phyloP scores from a whole-genome alignment of 2,113 vertebrate species.

The Macrotus californicus region DNA sequence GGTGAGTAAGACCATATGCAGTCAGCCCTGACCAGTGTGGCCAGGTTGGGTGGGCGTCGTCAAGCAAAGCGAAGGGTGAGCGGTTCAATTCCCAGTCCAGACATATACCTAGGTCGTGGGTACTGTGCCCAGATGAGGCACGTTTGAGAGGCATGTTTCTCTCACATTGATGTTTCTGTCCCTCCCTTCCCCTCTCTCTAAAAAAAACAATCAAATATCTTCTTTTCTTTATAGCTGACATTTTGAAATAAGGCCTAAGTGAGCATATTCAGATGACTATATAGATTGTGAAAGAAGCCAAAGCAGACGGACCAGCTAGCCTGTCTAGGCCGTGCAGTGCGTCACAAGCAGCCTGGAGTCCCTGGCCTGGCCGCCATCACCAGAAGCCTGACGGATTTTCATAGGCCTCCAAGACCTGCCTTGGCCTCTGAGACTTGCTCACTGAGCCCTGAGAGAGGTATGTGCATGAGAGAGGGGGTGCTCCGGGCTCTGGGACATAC shows the following conservation, averaged over 20 bases:
- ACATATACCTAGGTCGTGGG: no score
- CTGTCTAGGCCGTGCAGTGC: not conserved
- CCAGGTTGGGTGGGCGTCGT: no score
- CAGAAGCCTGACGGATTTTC: not conserved
- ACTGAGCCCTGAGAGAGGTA: not conserved
- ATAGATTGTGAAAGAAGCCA: not conserved
- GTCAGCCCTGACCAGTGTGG: no score
- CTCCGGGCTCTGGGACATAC: not conserved
- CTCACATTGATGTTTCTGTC: no score
- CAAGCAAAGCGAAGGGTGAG: no score
- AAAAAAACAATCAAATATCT: not conserved
- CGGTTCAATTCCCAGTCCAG: no score
- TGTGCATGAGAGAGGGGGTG: fast-evolving
- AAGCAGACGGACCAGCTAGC: not conserved
- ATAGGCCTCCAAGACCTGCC: no score
- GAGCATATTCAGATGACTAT: not conserved
- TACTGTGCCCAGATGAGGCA: no score
- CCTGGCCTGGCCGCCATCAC: not conserved
- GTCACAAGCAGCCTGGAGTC: not conserved
- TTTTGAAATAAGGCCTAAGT: not conserved
- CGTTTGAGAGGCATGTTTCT: no score
- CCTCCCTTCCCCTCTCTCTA: no score
- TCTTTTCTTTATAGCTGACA: not conserved
- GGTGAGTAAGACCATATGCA: not conserved
- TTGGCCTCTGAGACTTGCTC: not conserved